phyloP scores from a whole-genome alignment of 92 coral and sea anemone species.

The Heliopora coerulea region DNA sequence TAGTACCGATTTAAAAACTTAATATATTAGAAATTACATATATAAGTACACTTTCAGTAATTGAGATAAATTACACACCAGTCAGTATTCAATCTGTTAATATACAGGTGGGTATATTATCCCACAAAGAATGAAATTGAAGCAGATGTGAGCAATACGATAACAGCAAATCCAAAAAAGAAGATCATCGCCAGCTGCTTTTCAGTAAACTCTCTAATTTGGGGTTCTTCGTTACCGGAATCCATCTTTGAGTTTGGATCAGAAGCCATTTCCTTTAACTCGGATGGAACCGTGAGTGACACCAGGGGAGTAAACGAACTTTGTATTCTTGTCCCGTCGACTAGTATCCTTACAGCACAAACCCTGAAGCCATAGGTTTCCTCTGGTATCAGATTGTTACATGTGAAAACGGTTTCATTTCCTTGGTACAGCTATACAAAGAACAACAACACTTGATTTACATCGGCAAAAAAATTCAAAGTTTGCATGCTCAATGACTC shows the following conservation, averaged over 20 bases:
- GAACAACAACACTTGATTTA: background rate
- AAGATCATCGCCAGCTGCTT: conserved; percentile 87
- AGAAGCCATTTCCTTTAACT: conserved; percentile 56
- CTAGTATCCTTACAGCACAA: conserved; percentile 76
- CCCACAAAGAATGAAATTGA: conserved; percentile 51
- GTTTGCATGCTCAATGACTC: background rate
- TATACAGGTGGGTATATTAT: background rate
- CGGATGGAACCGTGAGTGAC: conserved; percentile 61
- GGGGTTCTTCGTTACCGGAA: conserved; percentile 36
- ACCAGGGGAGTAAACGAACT: conserved; percentile 68
- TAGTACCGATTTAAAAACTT: too few relatives aligned
- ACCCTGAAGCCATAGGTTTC: conserved; percentile 75
- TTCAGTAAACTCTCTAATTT: conserved; percentile 65
- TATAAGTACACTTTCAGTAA: too few relatives aligned
- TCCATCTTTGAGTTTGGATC: conserved; percentile 46
- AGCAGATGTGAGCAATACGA: conserved; percentile 65
- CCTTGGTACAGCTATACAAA: conserved; percentile 75
- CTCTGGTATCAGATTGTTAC: conserved; percentile 50
- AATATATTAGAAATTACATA: too few relatives aligned
- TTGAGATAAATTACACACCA: too few relatives aligned
- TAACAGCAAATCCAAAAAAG: conserved; percentile 72
- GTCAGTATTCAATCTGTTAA: too few relatives aligned
- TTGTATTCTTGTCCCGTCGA: conserved; percentile 57
- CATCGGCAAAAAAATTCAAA: background rate
- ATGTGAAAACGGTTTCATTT: conserved; percentile 53